These are phyloP conservation scores for Spatula clypeata DNA, from an alignment of 2,797 vertebrate species.

Conservation along the genomic window DNA sequence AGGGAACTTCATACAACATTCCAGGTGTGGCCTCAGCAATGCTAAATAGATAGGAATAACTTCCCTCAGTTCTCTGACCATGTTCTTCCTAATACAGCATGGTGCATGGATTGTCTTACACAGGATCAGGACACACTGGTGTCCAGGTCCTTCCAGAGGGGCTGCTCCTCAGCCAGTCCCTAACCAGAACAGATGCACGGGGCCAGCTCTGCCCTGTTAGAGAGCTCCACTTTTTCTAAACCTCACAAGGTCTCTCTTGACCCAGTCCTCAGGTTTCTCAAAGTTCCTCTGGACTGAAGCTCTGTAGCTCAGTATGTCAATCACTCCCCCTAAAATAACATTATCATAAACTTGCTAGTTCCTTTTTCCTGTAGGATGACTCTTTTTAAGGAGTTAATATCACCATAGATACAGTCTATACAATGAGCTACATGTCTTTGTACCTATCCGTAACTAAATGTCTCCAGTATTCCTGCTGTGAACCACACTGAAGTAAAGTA, in stretches of 20 bases:
- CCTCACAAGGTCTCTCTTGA: background rate
- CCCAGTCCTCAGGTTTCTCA: background rate
- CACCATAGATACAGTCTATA: background rate
- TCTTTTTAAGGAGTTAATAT: background rate
- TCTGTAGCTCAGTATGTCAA: background rate
- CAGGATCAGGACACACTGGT: background rate
- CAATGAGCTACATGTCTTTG: background rate
- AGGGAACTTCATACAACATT: background rate
- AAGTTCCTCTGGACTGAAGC: background rate
- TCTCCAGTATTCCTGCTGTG: background rate
- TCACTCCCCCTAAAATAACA: background rate
- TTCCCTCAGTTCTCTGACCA: background rate
- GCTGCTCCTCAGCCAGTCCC: background rate
- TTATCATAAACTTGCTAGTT: background rate
- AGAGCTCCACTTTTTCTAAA: background rate
- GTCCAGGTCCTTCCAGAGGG: background rate
- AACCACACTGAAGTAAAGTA: background rate
- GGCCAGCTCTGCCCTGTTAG: background rate
- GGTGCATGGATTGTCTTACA: background rate
- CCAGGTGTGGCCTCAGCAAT: background rate
- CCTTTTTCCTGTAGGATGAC: background rate
- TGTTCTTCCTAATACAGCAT: background rate
- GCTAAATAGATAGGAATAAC: background rate
- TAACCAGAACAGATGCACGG: background rate
- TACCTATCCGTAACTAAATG: background rate